A percentile compares a stretch with the other conserved stretches of the same genome.
Evolutionary conservation across 1,140 invertebrate genomes (phyloP).

Genomic region (Trichogramma pretiosum): DNA sequence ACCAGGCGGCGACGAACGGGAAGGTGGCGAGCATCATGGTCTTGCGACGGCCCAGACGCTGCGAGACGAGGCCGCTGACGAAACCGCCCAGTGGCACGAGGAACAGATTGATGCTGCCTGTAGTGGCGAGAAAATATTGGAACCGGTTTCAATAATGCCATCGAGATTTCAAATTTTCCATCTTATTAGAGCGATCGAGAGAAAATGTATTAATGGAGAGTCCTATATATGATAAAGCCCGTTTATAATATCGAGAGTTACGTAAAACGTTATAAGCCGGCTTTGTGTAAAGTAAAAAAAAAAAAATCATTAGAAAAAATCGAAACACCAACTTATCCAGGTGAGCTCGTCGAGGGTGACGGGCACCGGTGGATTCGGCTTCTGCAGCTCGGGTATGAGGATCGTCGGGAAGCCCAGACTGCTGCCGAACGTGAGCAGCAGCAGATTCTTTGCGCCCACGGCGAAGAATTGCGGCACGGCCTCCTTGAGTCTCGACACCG

Average conservation of each 20-base stretch:
- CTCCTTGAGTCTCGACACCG: constrained; percentile 40
- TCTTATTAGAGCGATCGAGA: too few species aligned
- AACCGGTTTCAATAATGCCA: too few species aligned
- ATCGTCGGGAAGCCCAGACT: constrained; percentile 69
- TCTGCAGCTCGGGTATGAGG: constrained; percentile 59
- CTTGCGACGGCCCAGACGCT: constrained; percentile 57
- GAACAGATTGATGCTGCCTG: constrained; percentile 69
- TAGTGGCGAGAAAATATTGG: too few species aligned
- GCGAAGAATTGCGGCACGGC: constrained; percentile 54
- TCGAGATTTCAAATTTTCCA: too few species aligned
- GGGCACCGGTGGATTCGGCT: constrained; percentile 41
- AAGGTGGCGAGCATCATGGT: constrained; percentile 66
- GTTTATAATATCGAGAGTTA: not conserved
- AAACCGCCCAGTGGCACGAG: constrained; percentile 67
- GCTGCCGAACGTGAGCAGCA: constrained; percentile 61
- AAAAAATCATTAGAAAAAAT: too few species aligned
- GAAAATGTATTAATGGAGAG: not conserved
- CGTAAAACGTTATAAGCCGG: not conserved
- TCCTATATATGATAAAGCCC: not conserved
- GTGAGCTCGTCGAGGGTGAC: constrained; percentile 59
- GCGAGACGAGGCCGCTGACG: constrained; percentile 58
- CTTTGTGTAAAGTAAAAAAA: not conserved
- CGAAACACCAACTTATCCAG: constrained; percentile 64
- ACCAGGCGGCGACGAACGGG: constrained; percentile 63
- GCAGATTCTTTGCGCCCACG: constrained; percentile 56